Evolutionary conservation across 2,888 invertebrate genomes (phyloP), one percentile per base, ranked within the genome.

Genomic region (Acrobasis suavella): DNA sequence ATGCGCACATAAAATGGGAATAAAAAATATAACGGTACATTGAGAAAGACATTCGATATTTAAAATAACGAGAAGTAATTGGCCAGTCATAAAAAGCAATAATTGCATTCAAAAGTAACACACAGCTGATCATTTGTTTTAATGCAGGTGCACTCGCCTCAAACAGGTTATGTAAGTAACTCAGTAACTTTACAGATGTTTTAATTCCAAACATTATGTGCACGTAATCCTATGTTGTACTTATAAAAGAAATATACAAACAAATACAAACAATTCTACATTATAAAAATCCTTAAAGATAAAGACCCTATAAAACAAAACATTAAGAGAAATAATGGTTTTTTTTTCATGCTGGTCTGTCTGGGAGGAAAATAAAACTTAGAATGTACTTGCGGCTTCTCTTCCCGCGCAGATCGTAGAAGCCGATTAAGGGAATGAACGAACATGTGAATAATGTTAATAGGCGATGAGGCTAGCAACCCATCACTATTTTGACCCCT

Each of bases 161-260:
- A 65, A 76, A 83, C 83, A 75, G 72, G 79, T 83, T 79, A 72
- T 72, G 72, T 72, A 69, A 77, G 65, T 65, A 66, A 67, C 66
- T 68, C 72, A 72, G 69, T 69, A 74, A 77, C 76, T 80, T 82
- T 83, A 81, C 88, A 88, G 81, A 78, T 86, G 86, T 81, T 54
- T 39, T 17, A 14, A 22, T 22, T 9, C 42, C 46, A 46, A 46
- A 46, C 7, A n/a, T n/a, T 46, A 10, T n/a, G 2, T 46, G 1
- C 14, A 32, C 46, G 46, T 46, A 46, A 46, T 46, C 46, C 7
- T 46, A 14, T 46, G 46, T 46, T 46, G 5, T 46, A 46, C 14
- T 7, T 14, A 12, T 46, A 22, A 22, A 22, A 22, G n/a, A 22
- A 22, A 22, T 22, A 22, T 22, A n/a, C n/a, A n/a, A n/a, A n/a